These are phyloP conservation scores for Drosophila bocqueti DNA, from an alignment of 1,140 invertebrate species.

Conservation along the genomic window DNA sequence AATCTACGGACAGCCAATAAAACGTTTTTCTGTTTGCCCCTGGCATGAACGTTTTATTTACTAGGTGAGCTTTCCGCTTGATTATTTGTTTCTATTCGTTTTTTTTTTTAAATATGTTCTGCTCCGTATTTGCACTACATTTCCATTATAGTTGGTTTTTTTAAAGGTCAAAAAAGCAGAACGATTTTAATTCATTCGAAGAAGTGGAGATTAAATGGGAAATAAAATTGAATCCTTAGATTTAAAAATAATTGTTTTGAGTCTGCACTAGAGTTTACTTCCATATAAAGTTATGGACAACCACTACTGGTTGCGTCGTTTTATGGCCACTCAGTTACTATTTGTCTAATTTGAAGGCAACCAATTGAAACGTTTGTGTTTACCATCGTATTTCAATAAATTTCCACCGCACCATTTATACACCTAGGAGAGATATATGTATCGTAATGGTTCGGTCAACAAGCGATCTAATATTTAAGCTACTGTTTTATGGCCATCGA, in stretches of 20 bases:
- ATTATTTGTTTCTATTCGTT: constrained; percentile 30
- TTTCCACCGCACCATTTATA: background rate
- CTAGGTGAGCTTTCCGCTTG: constrained; percentile 10
- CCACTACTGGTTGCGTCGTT: background rate
- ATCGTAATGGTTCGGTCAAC: constrained; percentile 12
- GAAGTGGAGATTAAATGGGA: no score
- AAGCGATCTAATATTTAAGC: constrained; percentile 46
- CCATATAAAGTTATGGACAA: background rate
- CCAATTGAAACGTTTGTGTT: constrained; percentile 1
- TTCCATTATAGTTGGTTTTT: constrained; percentile 31
- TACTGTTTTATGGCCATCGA: constrained; percentile 48
- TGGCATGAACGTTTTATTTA: constrained; percentile 27
- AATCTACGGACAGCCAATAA: constrained; percentile 32
- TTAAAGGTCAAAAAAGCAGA: background rate
- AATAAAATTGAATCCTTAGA: background rate
- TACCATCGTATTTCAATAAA: constrained; percentile 15
- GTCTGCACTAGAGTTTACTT: no score
- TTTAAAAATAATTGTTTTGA: background rate
- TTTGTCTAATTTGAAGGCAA: background rate
- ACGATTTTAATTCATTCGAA: background rate
- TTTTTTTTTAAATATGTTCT: constrained; percentile 4
- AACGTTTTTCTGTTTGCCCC: constrained; percentile 17
- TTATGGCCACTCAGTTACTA: background rate
- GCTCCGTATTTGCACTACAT: constrained; percentile 31
- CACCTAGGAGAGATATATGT: constrained; percentile 1